Evolutionary conservation across 2,113 vertebrate species (phyloP), one percentile per base, ranked within the genome.

Genomic region (Alosa alosa): DNA sequence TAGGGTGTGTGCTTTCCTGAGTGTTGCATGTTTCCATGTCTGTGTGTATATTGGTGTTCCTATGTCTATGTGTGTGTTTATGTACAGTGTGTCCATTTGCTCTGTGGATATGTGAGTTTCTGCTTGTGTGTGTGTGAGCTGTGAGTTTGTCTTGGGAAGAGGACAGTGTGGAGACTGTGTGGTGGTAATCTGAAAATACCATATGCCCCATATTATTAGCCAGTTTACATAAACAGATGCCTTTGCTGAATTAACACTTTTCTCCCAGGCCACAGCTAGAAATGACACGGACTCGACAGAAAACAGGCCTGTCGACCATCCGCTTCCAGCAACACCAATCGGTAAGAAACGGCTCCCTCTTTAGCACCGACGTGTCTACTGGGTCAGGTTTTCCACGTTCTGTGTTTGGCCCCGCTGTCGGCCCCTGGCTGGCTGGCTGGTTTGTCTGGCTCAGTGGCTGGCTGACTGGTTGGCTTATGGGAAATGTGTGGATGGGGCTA

Each of bases 211-310:
- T 78, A 78, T 78, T 78, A 78, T 78, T 78, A 78, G 72, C 25
- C 25, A 78, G 72, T 78, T 39, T 78, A 78, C 72, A 78, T 17
- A 78, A 78, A 78, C 72, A 78, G 39, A 78, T 78, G 31, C 72
- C 11, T 41, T 78, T 78, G 72, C 72, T 78, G 72, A 78, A 78
- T 78, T 78, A 13, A 41, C 72, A 78, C 13, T 78, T 41, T 39
- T 36, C 15, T 15, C 31, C 72, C 36, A 31, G 31, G 36, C 72
- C 72, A 39, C 72, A 78, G 72, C 72, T 78, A 39, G 72, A 36
- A 78, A 39, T 72, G n/a, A 72, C 64, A 72, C 64, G 64, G 64
- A 25, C n/a, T 4, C 91, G 93, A 94, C 92, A 93, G 87, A 87
- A 88, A 90, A 88, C 90, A 88, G 89, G 90, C 90, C 90, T 88